Conservation (phyloP, 2,888 invertebrate species). For the Orgyia antiqua region DNA sequence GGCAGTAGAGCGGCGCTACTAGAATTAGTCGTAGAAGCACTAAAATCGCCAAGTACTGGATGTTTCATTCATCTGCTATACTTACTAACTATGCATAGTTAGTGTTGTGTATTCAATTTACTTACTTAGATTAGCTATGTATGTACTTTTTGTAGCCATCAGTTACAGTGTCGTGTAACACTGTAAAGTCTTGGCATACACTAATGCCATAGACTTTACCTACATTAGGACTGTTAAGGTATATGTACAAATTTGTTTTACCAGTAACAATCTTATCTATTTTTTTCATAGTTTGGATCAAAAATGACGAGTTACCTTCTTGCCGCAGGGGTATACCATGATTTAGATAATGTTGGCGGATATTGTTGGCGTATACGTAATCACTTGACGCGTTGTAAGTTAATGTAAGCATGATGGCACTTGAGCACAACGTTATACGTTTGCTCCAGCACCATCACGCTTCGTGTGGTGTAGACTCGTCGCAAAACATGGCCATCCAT, state of each 20-base stretch:
- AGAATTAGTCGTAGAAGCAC: conserved; percentile 54
- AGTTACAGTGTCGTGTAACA: conserved; percentile 20
- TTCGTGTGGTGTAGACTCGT: conserved; percentile 48
- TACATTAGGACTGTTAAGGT: conserved; percentile 35
- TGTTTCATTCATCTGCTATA: conserved; percentile 52
- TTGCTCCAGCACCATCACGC: conserved; percentile 10
- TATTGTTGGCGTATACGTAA: conserved; percentile 58
- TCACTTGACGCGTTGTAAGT: conserved; percentile 31
- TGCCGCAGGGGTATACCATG: conserved; percentile 75
- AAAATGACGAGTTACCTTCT: conserved; percentile 59
- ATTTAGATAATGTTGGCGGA: conserved; percentile 64
- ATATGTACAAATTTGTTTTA: conserved; percentile 73
- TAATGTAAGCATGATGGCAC: conserved; percentile 27
- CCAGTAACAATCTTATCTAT: conserved; percentile 45
- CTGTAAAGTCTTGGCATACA: conserved; percentile 3
- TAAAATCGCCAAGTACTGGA: conserved; percentile 54
- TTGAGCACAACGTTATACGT: conserved; percentile 10
- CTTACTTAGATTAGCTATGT: conserved; percentile 55
- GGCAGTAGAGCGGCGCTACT: conserved; percentile 23
- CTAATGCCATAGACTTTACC: conserved; percentile 8
- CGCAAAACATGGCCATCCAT: conserved; percentile 59
- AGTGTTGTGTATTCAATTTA: conserved; percentile 60
- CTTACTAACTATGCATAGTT: conserved; percentile 59
- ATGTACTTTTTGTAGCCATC: conserved; percentile 48
- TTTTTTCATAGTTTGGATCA: conserved; percentile 65